Evolutionary conservation across 2,113 vertebrate species (phyloP).

Genomic region (Toxotes chatareus): DNA sequence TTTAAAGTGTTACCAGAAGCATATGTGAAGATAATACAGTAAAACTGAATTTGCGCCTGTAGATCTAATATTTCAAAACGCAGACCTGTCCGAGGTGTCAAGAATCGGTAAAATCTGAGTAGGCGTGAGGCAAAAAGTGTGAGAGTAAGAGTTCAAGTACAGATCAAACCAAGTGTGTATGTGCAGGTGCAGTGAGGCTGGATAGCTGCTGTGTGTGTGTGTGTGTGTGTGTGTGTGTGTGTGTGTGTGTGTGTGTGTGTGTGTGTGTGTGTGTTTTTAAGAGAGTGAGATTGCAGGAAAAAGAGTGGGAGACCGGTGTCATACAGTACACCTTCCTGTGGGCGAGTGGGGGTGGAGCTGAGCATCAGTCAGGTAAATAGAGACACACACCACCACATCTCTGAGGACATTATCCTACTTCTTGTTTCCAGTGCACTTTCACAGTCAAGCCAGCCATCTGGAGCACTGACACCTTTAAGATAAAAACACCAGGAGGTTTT

Average conservation of each 20-base stretch:
- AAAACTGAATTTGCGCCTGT: neutral
- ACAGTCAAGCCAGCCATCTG: constrained; percentile 49
- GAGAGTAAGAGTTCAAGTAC: constrained; percentile 19
- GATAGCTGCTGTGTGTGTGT: neutral
- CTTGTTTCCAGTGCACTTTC: constrained; percentile 54
- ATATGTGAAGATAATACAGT: neutral
- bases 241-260: neutral
- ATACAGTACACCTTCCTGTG: constrained; percentile 69
- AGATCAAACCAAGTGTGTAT: constrained; percentile 25
- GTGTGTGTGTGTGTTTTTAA: neutral
- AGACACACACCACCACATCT: constrained; percentile 66
- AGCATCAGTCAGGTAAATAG: constrained; percentile 71
- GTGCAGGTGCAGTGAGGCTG: neutral
- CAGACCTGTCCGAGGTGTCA: constrained; percentile 34
- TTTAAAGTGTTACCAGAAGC: neutral
- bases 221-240: constrained; percentile 1
- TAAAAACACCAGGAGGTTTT: constrained; percentile 10
- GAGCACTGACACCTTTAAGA: constrained; percentile 43
- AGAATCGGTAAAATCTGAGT: constrained; percentile 36
- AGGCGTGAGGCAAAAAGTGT: constrained; percentile 36
- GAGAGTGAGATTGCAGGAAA: constrained; percentile 32
- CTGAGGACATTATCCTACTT: constrained; percentile 56
- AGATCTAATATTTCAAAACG: neutral
- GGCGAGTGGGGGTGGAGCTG: constrained; percentile 69
- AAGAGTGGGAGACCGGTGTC: constrained; percentile 70